A percentile compares a stretch with the other conserved stretches of the same genome.
These are phyloP conservation scores for Urocyon cinereoargenteus DNA, from an alignment of 2,797 vertebrate genomes.

Conservation along the genomic window DNA sequence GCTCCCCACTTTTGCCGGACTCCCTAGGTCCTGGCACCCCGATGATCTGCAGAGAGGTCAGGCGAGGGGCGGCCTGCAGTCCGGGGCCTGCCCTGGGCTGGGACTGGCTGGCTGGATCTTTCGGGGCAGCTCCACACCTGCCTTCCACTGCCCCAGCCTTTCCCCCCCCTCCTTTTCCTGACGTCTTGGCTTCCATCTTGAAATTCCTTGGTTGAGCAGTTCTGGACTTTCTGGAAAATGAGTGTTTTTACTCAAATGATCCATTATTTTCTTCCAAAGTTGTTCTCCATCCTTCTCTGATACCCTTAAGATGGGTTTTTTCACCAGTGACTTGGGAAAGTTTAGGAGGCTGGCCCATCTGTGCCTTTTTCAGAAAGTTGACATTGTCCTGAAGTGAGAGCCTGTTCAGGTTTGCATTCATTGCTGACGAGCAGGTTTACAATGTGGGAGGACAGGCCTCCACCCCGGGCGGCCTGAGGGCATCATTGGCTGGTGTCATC, in stretches of 20 bases:
- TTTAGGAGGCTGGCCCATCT: too few relatives aligned
- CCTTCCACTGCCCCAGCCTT: fast-evolving
- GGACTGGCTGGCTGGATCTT: fast-evolving
- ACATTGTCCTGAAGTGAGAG: background rate
- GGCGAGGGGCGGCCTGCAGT: too few relatives aligned
- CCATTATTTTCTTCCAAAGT: background rate
- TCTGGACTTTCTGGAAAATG: background rate
- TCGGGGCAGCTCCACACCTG: fast-evolving
- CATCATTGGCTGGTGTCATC: background rate
- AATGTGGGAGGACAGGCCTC: too few relatives aligned
- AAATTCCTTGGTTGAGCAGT: background rate
- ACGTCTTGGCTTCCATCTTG: background rate
- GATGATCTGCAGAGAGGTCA: fast-evolving
- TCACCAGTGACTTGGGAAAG: background rate
- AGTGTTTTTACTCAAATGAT: background rate
- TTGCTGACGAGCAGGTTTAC: too few relatives aligned
- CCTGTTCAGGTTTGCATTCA: background rate
- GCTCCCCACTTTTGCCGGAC: background rate
- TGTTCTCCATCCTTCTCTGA: background rate
- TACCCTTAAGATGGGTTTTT: background rate
- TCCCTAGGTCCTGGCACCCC: too few relatives aligned
- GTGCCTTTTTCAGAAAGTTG: background rate
- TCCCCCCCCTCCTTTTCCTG: too few relatives aligned
- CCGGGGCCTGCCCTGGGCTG: fast-evolving
- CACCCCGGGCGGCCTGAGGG: too few relatives aligned